Conservation (phyloP, 2,888 invertebrate species). For the Drosophila buzzatii region DNA sequence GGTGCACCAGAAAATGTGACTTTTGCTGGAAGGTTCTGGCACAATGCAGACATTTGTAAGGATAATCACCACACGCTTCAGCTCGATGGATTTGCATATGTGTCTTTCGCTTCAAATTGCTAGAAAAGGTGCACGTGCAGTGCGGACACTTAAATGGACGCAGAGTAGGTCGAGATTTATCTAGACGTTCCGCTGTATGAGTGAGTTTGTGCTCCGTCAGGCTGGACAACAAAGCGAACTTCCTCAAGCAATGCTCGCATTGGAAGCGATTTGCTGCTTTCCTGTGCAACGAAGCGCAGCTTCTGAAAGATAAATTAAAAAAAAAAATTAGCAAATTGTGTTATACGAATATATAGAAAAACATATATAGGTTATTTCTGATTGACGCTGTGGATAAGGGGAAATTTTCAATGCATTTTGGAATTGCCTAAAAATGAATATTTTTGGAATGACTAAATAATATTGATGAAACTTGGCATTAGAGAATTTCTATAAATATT, state of each 20-base stretch:
- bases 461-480: too few relatives aligned
- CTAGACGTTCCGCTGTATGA: conserved; percentile 6
- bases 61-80: not conserved
- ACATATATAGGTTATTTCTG: too few relatives aligned
- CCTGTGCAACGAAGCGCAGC: conserved; percentile 1
- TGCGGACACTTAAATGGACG: conserved; percentile 15
- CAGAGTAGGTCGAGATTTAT: conserved; percentile 1
- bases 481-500: too few relatives aligned
- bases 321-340: not conserved
- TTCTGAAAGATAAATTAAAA: not conserved
- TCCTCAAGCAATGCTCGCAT: conserved; percentile 12
- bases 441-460: too few relatives aligned
- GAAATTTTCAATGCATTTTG: too few relatives aligned
- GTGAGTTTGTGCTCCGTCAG: conserved; percentile 13
- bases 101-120: not conserved
- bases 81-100: conserved; percentile 11
- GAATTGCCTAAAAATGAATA: too few relatives aligned
- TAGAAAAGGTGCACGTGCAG: conserved; percentile 22
- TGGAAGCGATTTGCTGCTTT: not conserved
- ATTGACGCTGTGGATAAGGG: too few relatives aligned
- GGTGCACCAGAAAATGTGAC: conserved; percentile 8
- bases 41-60: conserved; percentile 19
- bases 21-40: conserved; percentile 11
- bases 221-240: not conserved
- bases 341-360: too few relatives aligned